phyloP scores from a whole-genome alignment of 2,113 vertebrate genomes.

The Phodopus roborovskii region DNA sequence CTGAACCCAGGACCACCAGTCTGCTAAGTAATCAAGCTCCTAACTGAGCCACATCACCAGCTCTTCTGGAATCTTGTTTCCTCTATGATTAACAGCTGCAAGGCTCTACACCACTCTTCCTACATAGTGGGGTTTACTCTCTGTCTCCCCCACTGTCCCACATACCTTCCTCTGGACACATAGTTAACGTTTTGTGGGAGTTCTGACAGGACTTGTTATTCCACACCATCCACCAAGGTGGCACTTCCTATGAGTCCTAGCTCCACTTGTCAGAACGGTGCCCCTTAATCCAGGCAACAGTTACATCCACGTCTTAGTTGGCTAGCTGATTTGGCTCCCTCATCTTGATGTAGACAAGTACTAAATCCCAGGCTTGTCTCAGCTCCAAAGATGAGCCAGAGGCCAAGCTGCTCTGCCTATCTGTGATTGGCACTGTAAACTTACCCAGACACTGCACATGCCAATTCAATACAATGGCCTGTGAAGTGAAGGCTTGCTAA shows the following conservation, averaged over 20 bases:
- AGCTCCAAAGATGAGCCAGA: not conserved
- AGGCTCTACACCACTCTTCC: not conserved
- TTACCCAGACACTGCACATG: too few species aligned
- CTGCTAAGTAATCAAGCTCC: not conserved
- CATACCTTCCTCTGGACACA: not conserved
- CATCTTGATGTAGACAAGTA: not conserved
- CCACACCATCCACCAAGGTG: not conserved
- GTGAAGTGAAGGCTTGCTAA: not conserved
- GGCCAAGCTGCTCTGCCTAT: not conserved
- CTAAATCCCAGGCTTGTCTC: not conserved
- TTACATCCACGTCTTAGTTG: not conserved
- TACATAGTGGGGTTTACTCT: not conserved
- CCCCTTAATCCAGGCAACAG: not conserved
- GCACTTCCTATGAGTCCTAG: not conserved
- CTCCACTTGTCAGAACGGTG: rapidly evolving
- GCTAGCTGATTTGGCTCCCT: not conserved
- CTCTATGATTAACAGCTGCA: not conserved
- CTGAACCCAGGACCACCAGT: not conserved
- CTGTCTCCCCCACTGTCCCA: too few species aligned
- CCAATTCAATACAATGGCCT: not conserved
- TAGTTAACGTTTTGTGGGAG: not conserved
- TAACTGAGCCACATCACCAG: not conserved
- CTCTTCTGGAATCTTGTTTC: not conserved
- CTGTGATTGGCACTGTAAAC: not conserved
- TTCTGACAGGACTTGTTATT: not conserved